Conservation (phyloP, 2,797 vertebrate species). For the Liparis tanakae region DNA sequence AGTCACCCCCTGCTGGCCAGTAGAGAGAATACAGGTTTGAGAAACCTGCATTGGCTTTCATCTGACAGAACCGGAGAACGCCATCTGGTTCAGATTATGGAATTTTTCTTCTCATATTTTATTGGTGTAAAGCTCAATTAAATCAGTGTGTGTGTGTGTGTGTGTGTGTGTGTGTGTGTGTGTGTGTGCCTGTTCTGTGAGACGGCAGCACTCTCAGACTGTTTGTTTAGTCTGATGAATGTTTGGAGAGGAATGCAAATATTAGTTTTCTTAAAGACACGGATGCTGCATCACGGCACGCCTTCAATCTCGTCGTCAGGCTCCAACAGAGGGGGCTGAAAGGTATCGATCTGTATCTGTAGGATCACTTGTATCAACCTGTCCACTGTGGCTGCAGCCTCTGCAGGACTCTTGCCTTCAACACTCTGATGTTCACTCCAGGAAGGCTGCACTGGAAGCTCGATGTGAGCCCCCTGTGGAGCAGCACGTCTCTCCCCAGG, state of each 20-base stretch:
- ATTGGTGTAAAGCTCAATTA: neutral
- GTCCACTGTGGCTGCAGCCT: neutral
- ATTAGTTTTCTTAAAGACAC: constrained; percentile 24
- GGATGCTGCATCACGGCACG: constrained; percentile 8
- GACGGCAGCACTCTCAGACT: neutral
- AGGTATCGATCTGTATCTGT: neutral
- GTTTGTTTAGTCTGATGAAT: constrained; percentile 45
- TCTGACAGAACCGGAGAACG: neutral
- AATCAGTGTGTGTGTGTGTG: neutral
- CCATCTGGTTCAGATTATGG: neutral
- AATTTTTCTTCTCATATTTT: neutral
- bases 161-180: too few species aligned
- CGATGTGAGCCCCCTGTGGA: neutral
- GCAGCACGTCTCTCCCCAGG: constrained; percentile 3
- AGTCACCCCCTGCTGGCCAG: neutral
- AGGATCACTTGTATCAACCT: neutral
- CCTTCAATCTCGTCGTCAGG: constrained; percentile 4
- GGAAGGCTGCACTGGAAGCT: neutral
- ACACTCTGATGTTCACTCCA: constrained; percentile 6
- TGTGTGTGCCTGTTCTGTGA: constrained; percentile 7
- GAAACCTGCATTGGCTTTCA: neutral
- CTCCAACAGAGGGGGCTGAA: neutral
- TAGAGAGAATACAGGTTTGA: neutral
- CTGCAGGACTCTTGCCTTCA: neutral
- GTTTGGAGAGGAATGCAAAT: constrained; percentile 38